phyloP scores from a whole-genome alignment of 2,888 invertebrate species.

The Masnerella sp. region DNA sequence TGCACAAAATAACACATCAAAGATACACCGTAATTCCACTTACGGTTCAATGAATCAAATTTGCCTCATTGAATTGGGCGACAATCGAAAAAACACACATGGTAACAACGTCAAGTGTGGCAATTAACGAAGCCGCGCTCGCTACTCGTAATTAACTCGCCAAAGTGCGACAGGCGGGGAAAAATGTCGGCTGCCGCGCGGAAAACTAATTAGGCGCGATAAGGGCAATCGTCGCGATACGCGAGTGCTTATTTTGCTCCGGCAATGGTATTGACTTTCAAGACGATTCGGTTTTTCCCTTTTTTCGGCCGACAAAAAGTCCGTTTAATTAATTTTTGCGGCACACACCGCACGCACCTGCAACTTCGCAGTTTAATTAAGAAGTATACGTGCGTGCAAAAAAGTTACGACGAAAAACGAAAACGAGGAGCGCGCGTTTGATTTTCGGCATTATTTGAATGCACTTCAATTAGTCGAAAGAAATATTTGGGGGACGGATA shows the following conservation, averaged over 20 bases:
- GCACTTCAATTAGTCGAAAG: slow-evolving; percentile 17
- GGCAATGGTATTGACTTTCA: slow-evolving; percentile 38
- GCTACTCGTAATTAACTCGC: slow-evolving; percentile 38
- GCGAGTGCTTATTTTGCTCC: slow-evolving; percentile 33
- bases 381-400: slow-evolving; percentile 14
- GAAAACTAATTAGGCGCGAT: slow-evolving; percentile 54
- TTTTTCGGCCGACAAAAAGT: slow-evolving; percentile 19
- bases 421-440: slow-evolving; percentile 8
- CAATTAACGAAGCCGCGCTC: slow-evolving; percentile 21
- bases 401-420: background rate
- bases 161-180: slow-evolving; percentile 24
- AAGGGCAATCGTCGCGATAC: slow-evolving; percentile 47
- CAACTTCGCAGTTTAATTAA: slow-evolving; percentile 36
- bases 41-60: background rate
- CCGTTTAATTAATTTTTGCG: slow-evolving; percentile 43
- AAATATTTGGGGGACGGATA: too few relatives aligned
- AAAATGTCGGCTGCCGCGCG: slow-evolving; percentile 19
- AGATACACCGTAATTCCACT: too few relatives aligned
- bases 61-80: too few relatives aligned
- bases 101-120: slow-evolving; percentile 7
- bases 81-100: background rate
- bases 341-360: slow-evolving; percentile 7
- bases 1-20: too few relatives aligned
- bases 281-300: slow-evolving; percentile 5
- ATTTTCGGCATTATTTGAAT: slow-evolving; percentile 26